Conservation (phyloP, 1,140 invertebrate genomes). For the Drosophila baimaii region DNA sequence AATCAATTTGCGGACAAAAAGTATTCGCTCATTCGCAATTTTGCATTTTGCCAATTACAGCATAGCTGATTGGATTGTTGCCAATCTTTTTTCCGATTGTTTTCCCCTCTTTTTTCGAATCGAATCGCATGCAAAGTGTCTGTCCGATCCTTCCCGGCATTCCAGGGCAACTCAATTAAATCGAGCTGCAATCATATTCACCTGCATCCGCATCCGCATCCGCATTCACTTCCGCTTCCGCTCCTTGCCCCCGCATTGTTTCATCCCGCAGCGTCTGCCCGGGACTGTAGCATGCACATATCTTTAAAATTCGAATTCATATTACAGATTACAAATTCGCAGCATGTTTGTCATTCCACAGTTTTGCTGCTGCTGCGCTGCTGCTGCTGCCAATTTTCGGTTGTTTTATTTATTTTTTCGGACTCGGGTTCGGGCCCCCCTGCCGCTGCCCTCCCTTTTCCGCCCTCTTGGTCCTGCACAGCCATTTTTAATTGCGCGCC, state of each 20-base stretch:
- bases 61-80: constrained; percentile 77
- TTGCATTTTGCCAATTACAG: constrained; percentile 77
- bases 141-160: constrained; percentile 30
- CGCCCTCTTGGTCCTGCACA: constrained; percentile 19
- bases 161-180: constrained; percentile 76
- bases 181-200: constrained; percentile 75
- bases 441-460: constrained; percentile 11
- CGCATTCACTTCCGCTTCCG: constrained; percentile 6
- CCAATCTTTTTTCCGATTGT: constrained; percentile 47
- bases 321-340: constrained; percentile 83
- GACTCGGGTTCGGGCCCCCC: background rate
- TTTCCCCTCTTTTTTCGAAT: constrained; percentile 21
- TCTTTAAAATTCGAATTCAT: constrained; percentile 68
- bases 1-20: constrained; percentile 72
- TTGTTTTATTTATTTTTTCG: constrained; percentile 45
- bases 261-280: constrained; percentile 21
- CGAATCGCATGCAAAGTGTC: constrained; percentile 1
- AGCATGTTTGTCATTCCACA: constrained; percentile 78
- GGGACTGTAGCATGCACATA: constrained; percentile 36
- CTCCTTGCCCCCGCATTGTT: constrained; percentile 46
- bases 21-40: constrained; percentile 72
- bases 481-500: constrained; percentile 79
- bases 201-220: constrained; percentile 43
- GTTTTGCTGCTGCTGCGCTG: constrained; percentile 31
- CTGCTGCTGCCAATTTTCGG: constrained; percentile 38